Percentiles rank a stretch among this genome's conserved stretches.
Evolutionary conservation across 2,888 invertebrate genomes (phyloP).

Genomic region (Tetheella fluctuosa): DNA sequence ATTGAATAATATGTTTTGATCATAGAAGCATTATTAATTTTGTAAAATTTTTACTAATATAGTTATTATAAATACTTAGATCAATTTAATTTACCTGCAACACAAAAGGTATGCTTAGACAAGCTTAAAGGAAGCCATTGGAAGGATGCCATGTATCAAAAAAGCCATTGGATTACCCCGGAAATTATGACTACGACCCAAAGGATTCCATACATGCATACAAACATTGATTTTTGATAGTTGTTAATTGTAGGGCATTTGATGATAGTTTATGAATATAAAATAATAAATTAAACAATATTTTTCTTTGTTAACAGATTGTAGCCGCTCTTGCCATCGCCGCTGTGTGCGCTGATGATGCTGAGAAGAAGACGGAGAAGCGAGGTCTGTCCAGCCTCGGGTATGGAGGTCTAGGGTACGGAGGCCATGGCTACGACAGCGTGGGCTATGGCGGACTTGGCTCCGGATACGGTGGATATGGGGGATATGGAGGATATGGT

Average conservation of each 20-base stretch:
- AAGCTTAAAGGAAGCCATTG: background rate
- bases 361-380: conserved; percentile 75
- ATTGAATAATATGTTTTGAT: too few species aligned
- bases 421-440: conserved; percentile 53
- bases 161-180: background rate
- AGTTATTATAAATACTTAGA: background rate
- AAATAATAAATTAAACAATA: background rate
- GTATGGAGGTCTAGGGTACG: conserved; percentile 69
- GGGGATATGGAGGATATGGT: conserved; percentile 39
- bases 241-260: background rate
- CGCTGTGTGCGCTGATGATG: conserved; percentile 73
- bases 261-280: background rate
- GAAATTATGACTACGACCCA: background rate
- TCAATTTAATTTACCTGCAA: background rate
- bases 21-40: too few species aligned
- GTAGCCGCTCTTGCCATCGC: conserved; percentile 65
- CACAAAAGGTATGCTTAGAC: conserved; percentile 1
- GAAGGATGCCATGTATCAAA: conserved; percentile 3
- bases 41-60: too few species aligned
- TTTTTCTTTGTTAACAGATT: conserved; percentile 45
- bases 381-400: conserved; percentile 75
- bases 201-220: background rate
- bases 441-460: conserved; percentile 38
- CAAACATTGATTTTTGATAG: background rate
- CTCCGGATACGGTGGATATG: conserved; percentile 32